A percentile compares a stretch with the other conserved stretches of the same genome.
Evolutionary conservation across 2,113 vertebrate genomes (phyloP).

Genomic region (Thunnus thynnus): DNA sequence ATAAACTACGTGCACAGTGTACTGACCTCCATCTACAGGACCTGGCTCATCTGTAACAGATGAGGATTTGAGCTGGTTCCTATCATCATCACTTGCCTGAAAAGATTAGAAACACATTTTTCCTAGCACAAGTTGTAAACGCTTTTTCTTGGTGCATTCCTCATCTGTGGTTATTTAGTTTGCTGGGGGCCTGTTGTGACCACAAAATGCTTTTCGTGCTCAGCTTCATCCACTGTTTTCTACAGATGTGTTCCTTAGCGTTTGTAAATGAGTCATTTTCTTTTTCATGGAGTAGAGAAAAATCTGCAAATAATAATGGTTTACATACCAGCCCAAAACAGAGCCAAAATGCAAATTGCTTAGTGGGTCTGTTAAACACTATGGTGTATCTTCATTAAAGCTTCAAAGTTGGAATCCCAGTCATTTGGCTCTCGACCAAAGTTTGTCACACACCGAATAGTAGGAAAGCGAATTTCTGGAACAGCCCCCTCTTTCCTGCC

Average conservation of each 20-base stretch:
- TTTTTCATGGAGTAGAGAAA: conserved; percentile 71
- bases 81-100: conserved; percentile 82
- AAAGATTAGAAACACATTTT: conserved; percentile 86
- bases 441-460: conserved; percentile 68
- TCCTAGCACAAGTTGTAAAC: conserved; percentile 82
- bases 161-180: conserved; percentile 87
- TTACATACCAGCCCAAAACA: conserved; percentile 76
- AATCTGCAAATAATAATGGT: conserved; percentile 86
- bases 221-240: conserved; percentile 72
- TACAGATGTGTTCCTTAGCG: conserved; percentile 75
- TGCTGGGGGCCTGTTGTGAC: conserved; percentile 86
- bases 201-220: conserved; percentile 83
- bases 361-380: conserved; percentile 81
- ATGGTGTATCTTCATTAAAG: conserved; percentile 82
- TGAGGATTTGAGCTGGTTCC: conserved; percentile 78
- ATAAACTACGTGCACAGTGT: conserved; percentile 60
- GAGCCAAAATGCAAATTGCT: conserved; percentile 81
- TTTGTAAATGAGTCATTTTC: conserved; percentile 79
- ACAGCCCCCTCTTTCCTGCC: conserved; percentile 47
- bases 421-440: conserved; percentile 73
- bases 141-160: conserved; percentile 84
- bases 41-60: conserved; percentile 75
- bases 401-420: conserved; percentile 84
- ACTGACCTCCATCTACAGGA: conserved; percentile 69
- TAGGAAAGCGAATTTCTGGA: conserved; percentile 54